Percentiles rank a stretch among this genome's conserved stretches.
These are phyloP conservation scores for Octopus sinensis DNA, from an alignment of 1,140 invertebrate species.

Conservation along the genomic window DNA sequence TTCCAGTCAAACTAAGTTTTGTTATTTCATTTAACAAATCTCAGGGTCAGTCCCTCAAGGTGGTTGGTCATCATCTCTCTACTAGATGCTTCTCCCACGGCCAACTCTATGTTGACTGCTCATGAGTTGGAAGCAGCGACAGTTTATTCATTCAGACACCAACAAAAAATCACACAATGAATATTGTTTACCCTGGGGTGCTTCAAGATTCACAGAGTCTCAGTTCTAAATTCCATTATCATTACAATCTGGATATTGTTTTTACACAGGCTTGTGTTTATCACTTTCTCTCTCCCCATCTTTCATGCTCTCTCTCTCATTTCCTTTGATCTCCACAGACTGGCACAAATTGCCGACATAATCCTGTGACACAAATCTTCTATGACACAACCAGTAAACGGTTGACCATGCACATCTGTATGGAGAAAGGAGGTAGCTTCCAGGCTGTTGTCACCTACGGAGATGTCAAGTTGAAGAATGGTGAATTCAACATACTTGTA, in stretches of 20 bases:
- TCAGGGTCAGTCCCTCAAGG: too few relatives aligned
- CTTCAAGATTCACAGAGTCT: too few relatives aligned
- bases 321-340: conserved; percentile 51
- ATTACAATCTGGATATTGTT: not conserved
- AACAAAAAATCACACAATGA: too few relatives aligned
- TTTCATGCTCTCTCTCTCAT: not conserved
- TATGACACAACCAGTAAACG: conserved; percentile 67
- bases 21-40: too few relatives aligned
- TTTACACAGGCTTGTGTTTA: not conserved
- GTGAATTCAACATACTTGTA: conserved; percentile 88
- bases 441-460: conserved; percentile 78
- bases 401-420: conserved; percentile 68
- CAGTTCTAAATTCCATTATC: too few relatives aligned
- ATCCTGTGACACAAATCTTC: conserved; percentile 65
- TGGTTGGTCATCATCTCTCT: too few relatives aligned
- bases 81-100: too few relatives aligned
- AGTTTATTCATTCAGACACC: too few relatives aligned
- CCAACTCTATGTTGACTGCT: too few relatives aligned
- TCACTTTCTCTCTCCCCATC: not conserved
- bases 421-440: conserved; percentile 73
- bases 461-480: conserved; percentile 77
- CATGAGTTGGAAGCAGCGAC: too few relatives aligned
- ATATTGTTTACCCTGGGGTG: too few relatives aligned
- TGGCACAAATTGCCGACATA: conserved; percentile 56
- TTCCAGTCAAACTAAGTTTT: too few relatives aligned